Evolutionary conservation across 2,888 invertebrate species (phyloP).

Genomic region (Baronia brevicornis): DNA sequence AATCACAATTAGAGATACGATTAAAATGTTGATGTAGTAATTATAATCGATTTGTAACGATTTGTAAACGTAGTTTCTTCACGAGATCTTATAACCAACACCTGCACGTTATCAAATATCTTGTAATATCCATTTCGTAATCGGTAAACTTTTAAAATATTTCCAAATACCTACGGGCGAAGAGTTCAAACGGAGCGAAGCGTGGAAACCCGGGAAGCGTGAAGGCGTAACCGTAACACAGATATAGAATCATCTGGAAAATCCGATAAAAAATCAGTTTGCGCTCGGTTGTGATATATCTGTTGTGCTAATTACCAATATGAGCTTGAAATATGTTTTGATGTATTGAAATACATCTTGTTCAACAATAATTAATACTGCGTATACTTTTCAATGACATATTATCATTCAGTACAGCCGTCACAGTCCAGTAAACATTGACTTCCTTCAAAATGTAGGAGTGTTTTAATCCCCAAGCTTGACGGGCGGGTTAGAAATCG

Average conservation of each 20-base stretch:
- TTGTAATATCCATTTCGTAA: slow-evolving; percentile 41
- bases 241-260: slow-evolving; percentile 29
- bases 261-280: slow-evolving; percentile 2
- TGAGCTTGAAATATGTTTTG: no score
- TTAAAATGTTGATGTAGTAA: no score
- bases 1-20: no score
- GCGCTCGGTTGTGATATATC: background rate
- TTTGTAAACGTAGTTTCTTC: background rate
- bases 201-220: slow-evolving; percentile 49
- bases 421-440: no score
- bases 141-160: slow-evolving; percentile 52
- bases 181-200: slow-evolving; percentile 51
- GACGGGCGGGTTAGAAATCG: no score
- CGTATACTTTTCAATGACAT: no score
- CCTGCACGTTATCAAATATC: slow-evolving; percentile 28
- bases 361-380: no score
- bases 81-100: background rate
- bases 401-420: no score
- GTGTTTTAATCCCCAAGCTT: no score
- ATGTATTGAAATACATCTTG: no score
- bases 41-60: background rate
- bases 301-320: no score
- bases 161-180: slow-evolving; percentile 47
- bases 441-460: no score
- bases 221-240: slow-evolving; percentile 44